These are phyloP conservation scores for Atta texana DNA, from an alignment of 1,140 invertebrate species.

Conservation along the genomic window DNA sequence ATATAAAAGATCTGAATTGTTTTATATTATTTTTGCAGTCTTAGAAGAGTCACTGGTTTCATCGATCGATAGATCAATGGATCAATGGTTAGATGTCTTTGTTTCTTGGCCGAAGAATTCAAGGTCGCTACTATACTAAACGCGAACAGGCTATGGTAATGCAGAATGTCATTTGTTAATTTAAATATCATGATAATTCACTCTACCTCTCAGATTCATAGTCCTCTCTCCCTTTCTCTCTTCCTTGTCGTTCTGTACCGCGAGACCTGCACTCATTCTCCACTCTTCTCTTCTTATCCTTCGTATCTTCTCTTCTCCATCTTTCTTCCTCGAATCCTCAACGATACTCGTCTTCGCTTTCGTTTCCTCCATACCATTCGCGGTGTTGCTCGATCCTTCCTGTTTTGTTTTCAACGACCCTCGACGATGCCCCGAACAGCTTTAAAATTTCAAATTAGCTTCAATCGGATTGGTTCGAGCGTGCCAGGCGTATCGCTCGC, in stretches of 20 bases:
- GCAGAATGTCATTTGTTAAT: conserved; percentile 84
- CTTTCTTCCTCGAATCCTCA: conserved; percentile 15
- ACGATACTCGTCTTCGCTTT: conserved; percentile 7
- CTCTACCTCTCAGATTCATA: conserved; percentile 73
- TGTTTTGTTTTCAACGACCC: conserved; percentile 73
- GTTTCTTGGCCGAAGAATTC: conserved; percentile 75
- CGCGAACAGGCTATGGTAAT: conserved; percentile 80
- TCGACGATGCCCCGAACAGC: conserved; percentile 73
- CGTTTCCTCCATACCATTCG: conserved; percentile 21
- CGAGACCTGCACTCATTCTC: conserved; percentile 68
- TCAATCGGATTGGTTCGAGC: conserved; percentile 81
- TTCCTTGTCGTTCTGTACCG: conserved; percentile 50
- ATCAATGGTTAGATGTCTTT: conserved; percentile 71
- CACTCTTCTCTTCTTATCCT: conserved; percentile 50
- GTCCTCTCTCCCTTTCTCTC: conserved; percentile 3
- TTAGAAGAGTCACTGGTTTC: not conserved
- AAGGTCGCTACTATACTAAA: conserved; percentile 72
- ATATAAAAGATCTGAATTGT: not conserved
- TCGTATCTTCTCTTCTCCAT: not conserved
- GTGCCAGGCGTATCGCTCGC: conserved; percentile 76
- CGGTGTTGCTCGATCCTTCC: conserved; percentile 24
- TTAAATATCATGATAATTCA: conserved; percentile 84
- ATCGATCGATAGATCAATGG: conserved; percentile 27
- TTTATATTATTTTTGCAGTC: not conserved
- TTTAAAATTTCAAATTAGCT: conserved; percentile 85